Percentiles rank a stretch among this genome's conserved stretches.
These are phyloP conservation scores for Drosophila pachea DNA, from an alignment of 1,140 invertebrate genomes.

Conservation along the genomic window DNA sequence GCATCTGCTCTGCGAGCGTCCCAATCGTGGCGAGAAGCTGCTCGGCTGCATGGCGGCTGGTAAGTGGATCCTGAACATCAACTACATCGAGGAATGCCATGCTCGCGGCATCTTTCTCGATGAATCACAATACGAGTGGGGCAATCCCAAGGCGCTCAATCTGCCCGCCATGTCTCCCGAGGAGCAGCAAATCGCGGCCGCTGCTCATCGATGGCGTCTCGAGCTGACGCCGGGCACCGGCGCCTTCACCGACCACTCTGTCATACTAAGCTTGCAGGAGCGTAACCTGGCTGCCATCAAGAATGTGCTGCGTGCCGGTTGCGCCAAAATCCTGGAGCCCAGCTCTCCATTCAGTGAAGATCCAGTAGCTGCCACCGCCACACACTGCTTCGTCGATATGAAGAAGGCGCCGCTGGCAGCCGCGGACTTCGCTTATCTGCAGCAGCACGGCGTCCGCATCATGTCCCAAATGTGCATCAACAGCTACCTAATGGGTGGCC, in stretches of 20 bases:
- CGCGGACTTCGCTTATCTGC: slow-evolving; percentile 44
- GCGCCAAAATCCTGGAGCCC: slow-evolving; percentile 83
- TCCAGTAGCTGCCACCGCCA: slow-evolving; percentile 34
- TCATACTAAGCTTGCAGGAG: slow-evolving; percentile 84
- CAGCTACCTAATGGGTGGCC: slow-evolving; percentile 64
- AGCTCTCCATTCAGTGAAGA: slow-evolving; percentile 53
- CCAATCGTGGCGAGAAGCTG: slow-evolving; percentile 91
- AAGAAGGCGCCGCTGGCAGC: slow-evolving; percentile 56
- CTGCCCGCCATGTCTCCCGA: slow-evolving; percentile 80
- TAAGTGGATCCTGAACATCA: slow-evolving; percentile 90
- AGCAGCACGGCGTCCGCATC: slow-evolving; percentile 47
- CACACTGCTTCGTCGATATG: slow-evolving; percentile 71
- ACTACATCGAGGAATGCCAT: slow-evolving; percentile 86
- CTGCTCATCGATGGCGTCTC: slow-evolving; percentile 84
- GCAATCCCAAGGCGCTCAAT: slow-evolving; percentile 82
- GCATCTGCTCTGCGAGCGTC: slow-evolving; percentile 87
- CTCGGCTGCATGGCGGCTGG: slow-evolving; percentile 90
- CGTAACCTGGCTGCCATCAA: slow-evolving; percentile 83
- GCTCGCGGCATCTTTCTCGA: slow-evolving; percentile 84
- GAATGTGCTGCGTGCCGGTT: slow-evolving; percentile 86
- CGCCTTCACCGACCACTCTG: slow-evolving; percentile 85
- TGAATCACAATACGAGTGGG: slow-evolving; percentile 89
- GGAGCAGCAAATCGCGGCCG: slow-evolving; percentile 80
- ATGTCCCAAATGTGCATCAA: slow-evolving; percentile 73
- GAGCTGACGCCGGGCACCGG: slow-evolving; percentile 52